These are phyloP conservation scores for Labrus mixtus DNA, from an alignment of 2,113 vertebrate genomes.

Conservation along the genomic window DNA sequence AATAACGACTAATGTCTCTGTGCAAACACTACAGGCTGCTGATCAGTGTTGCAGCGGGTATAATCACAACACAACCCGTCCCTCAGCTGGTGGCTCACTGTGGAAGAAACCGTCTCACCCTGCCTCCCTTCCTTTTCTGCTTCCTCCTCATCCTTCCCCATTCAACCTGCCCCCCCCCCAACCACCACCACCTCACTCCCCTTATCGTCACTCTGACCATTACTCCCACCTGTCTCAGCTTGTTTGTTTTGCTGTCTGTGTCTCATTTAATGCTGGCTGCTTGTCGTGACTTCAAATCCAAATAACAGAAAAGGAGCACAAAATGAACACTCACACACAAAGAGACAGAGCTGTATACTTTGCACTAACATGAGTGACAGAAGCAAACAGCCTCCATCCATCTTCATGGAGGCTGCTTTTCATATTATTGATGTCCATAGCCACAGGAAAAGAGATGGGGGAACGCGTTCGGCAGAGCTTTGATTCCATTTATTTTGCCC, in stretches of 20 bases:
- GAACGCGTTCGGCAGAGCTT: constrained; percentile 63
- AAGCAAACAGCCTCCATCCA: constrained; percentile 70
- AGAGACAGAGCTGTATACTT: constrained; percentile 44
- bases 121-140: constrained; percentile 86
- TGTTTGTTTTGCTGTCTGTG: constrained; percentile 59
- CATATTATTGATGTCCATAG: constrained; percentile 65
- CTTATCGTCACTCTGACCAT: constrained; percentile 88
- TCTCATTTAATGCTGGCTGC: constrained; percentile 62
- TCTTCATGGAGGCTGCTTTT: constrained; percentile 76
- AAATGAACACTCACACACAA: constrained; percentile 7
- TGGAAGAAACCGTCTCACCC: constrained; percentile 91
- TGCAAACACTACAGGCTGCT: constrained; percentile 93
- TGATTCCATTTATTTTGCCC: constrained; percentile 80
- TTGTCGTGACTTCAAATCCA: constrained; percentile 66
- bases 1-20: constrained; percentile 93
- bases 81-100: too few relatives aligned
- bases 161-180: not conserved
- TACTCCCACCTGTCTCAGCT: constrained; percentile 82
- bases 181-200: too few relatives aligned
- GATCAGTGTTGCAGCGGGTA: constrained; percentile 77
- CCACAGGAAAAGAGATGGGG: constrained; percentile 59
- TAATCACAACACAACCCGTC: too few relatives aligned
- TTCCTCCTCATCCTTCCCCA: constrained; percentile 80
- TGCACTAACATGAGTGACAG: constrained; percentile 61
- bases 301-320: constrained; percentile 45